phyloP scores from a whole-genome alignment of 2,113 vertebrate species.

The Nyctereutes procyonoides region DNA sequence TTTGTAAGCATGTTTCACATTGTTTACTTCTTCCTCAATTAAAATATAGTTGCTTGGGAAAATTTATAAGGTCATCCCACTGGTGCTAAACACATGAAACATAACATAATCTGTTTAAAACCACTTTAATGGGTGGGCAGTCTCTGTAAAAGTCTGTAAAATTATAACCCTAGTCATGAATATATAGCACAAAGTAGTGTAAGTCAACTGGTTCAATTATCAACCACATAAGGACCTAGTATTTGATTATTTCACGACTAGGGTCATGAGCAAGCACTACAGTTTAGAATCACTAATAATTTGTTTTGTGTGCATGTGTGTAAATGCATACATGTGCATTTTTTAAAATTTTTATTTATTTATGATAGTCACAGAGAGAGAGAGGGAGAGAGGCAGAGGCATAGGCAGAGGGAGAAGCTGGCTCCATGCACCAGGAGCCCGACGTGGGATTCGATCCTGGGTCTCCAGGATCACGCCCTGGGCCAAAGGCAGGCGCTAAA shows the following conservation, averaged over 20 bases:
- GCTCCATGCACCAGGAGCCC: no score
- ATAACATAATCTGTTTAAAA: not conserved
- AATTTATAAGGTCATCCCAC: not conserved
- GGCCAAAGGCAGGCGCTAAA: no score
- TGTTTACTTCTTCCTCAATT: not conserved
- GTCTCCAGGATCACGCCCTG: no score
- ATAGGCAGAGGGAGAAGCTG: no score
- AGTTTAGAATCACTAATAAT: not conserved
- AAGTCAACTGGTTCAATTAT: not conserved
- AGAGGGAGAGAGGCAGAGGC: no score
- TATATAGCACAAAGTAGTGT: not conserved
- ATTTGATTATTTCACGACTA: not conserved
- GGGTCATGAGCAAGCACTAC: not conserved
- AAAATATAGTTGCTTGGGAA: not conserved
- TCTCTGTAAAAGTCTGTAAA: not conserved
- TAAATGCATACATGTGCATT: accelerated
- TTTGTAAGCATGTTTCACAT: not conserved
- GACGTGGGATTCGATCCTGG: no score
- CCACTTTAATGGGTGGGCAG: not conserved
- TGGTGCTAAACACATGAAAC: not conserved
- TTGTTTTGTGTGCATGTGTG: not conserved
- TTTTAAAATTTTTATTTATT: no score
- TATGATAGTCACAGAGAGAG: no score
- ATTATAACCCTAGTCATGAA: not conserved
- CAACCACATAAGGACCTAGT: not conserved